Evolutionary conservation across 1,140 invertebrate species (phyloP).

Genomic region (Drosophila tristis): DNA sequence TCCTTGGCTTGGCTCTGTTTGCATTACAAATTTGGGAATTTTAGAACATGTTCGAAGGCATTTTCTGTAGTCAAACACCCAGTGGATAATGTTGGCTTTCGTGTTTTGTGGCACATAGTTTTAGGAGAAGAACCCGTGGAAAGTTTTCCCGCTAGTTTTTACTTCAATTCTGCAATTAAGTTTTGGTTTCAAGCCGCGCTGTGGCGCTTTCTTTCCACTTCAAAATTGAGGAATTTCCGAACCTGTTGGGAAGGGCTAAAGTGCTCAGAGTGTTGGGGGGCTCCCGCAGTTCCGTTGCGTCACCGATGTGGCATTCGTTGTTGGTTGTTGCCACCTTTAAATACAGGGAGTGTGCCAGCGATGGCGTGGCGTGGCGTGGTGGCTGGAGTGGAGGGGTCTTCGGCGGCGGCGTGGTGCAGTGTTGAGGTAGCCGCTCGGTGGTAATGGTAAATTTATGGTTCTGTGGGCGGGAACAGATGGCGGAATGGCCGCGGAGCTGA

Average conservation of each 20-base stretch:
- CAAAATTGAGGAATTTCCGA: too few species aligned
- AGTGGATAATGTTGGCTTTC: too few species aligned
- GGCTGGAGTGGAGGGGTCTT: not conserved
- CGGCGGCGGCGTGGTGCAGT: slow-evolving; percentile 32
- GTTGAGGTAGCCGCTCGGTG: slow-evolving; percentile 59
- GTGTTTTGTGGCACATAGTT: too few species aligned
- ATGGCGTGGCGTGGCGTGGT: not conserved
- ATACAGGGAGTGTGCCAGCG: slow-evolving; percentile 5
- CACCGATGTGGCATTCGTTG: slow-evolving; percentile 50
- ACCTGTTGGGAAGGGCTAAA: not conserved
- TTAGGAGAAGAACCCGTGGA: too few species aligned
- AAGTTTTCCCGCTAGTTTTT: too few species aligned
- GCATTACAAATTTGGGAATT: too few species aligned
- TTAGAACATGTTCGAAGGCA: too few species aligned
- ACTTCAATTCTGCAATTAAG: too few species aligned
- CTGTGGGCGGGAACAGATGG: slow-evolving; percentile 33
- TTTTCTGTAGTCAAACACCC: too few species aligned
- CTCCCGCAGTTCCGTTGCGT: slow-evolving; percentile 71
- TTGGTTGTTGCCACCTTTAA: slow-evolving; percentile 32
- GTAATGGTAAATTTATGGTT: slow-evolving; percentile 75
- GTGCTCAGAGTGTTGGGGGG: slow-evolving; percentile 10
- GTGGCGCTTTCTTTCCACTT: too few species aligned
- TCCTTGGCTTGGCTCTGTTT: too few species aligned
- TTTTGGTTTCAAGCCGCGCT: too few species aligned
- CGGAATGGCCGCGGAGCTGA: not conserved